These are phyloP conservation scores for Limanda limanda DNA, from an alignment of 2,113 vertebrate genomes.

Conservation along the genomic window DNA sequence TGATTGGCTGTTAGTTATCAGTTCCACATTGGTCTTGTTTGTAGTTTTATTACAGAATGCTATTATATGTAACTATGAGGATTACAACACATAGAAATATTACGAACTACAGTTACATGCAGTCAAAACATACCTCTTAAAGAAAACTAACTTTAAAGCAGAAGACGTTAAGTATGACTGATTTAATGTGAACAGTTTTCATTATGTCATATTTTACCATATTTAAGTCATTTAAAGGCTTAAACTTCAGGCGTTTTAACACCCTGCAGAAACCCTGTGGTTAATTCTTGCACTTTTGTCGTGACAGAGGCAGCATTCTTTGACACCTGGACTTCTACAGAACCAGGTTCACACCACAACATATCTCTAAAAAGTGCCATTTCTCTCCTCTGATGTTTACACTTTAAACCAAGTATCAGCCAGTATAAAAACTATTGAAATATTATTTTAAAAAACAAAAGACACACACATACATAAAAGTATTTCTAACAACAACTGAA, in stretches of 20 bases:
- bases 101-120: too few relatives aligned
- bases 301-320: neutral
- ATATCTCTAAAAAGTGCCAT: neutral
- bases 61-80: too few relatives aligned
- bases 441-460: constrained; percentile 23
- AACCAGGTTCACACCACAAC: neutral
- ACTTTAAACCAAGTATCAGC: constrained; percentile 5
- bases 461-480: constrained; percentile 14
- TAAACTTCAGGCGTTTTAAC: too few relatives aligned
- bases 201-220: too few relatives aligned
- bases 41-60: too few relatives aligned
- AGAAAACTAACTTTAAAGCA: too few relatives aligned
- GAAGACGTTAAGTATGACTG: too few relatives aligned
- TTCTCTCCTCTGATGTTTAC: neutral
- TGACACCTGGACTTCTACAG: neutral
- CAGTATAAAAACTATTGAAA: neutral
- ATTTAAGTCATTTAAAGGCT: too few relatives aligned
- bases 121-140: too few relatives aligned
- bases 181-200: too few relatives aligned
- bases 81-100: too few relatives aligned
- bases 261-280: too few relatives aligned
- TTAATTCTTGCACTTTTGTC: constrained; percentile 5
- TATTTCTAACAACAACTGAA: constrained; percentile 37
- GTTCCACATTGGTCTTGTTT: neutral
- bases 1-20: neutral